Percentiles rank a stretch among this genome's conserved stretches.
phyloP scores from a whole-genome alignment of 37 sponge, comb jelly and placozoan genomes.

The Aphrocallistes beatrix region DNA sequence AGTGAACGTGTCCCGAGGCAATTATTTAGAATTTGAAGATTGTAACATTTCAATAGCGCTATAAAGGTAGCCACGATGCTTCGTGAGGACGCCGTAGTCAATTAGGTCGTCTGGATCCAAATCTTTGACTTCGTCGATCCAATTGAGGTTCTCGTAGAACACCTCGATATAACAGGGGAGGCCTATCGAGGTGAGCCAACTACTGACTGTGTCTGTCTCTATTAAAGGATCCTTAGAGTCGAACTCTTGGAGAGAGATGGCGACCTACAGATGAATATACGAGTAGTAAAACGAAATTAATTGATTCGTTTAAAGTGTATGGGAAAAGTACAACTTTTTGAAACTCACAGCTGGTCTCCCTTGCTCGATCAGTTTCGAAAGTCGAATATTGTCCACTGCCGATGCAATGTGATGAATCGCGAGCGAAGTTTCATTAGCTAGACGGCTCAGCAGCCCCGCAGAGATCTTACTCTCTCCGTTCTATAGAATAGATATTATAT shows the following conservation, averaged over 20 bases:
- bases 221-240: neutral
- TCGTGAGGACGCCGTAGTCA: neutral
- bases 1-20: no score
- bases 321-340: neutral
- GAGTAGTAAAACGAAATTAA: neutral
- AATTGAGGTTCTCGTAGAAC: neutral
- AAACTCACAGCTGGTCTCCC: neutral
- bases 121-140: neutral
- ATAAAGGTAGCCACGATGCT: neutral
- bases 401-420: neutral
- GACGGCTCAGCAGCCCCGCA: neutral
- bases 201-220: neutral
- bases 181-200: neutral
- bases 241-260: neutral
- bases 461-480: neutral
- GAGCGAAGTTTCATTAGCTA: neutral
- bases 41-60: neutral
- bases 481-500: neutral
- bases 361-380: neutral
- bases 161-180: neutral
- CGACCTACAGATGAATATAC: neutral
- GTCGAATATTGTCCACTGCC: neutral
- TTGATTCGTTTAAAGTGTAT: neutral
- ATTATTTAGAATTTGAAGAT: no score
- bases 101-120: neutral